These are phyloP conservation scores for Brachyhypopomus gauderio DNA, from an alignment of 2,113 vertebrate genomes.

Conservation along the genomic window DNA sequence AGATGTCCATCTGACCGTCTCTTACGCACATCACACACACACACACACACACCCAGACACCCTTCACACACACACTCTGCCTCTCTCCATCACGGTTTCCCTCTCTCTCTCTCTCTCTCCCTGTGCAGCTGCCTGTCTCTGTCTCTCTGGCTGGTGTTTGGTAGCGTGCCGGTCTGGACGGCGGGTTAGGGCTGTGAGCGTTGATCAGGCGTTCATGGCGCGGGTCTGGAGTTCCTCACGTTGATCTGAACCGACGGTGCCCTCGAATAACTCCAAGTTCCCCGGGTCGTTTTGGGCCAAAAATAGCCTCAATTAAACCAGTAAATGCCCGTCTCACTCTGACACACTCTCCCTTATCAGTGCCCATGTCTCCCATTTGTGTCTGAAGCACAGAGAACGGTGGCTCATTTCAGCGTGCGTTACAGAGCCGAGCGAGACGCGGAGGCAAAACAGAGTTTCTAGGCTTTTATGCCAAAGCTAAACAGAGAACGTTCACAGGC, in stretches of 20 bases:
- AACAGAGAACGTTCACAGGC: too few species aligned
- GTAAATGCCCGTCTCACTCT: too few species aligned
- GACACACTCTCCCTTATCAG: too few species aligned
- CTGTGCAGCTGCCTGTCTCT: neutral
- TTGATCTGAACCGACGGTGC: neutral
- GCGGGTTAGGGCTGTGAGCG: neutral
- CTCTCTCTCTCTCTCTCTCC: neutral
- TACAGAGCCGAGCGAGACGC: too few species aligned
- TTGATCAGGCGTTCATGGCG: too few species aligned
- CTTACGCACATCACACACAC: constrained; percentile 11
- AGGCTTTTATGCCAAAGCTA: too few species aligned
- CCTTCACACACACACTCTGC: neutral
- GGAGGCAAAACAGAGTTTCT: too few species aligned
- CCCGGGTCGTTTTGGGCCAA: neutral
- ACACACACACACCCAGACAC: constrained; percentile 11
- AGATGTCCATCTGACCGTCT: constrained; percentile 20
- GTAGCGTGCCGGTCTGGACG: neutral
- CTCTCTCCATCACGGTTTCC: neutral
- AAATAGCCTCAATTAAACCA: too few species aligned
- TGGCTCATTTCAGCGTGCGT: too few species aligned
- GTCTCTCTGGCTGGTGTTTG: neutral
- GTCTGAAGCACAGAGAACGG: too few species aligned
- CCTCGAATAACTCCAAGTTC: neutral
- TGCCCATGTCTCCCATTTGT: too few species aligned
- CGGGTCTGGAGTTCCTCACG: neutral